These are phyloP conservation scores for Xestia xanthographa DNA, from an alignment of 2,888 invertebrate species.

Conservation along the genomic window DNA sequence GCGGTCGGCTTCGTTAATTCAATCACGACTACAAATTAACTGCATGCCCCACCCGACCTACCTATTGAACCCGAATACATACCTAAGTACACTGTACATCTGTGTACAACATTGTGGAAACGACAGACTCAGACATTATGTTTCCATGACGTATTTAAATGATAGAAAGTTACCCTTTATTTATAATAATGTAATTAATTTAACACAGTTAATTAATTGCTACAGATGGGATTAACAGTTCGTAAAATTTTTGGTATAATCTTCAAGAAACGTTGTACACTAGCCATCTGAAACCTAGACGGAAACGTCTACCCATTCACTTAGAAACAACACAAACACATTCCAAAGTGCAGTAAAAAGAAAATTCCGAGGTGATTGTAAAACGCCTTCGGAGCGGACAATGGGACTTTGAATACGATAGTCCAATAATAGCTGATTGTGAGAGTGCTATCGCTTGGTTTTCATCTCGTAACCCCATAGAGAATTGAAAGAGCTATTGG, in stretches of 20 bases:
- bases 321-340: slow-evolving; percentile 33
- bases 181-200: slow-evolving; percentile 20
- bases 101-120: slow-evolving; percentile 35
- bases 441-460: slow-evolving; percentile 52
- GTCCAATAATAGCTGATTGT: slow-evolving; percentile 62
- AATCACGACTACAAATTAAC: slow-evolving; percentile 85
- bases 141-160: slow-evolving; percentile 33
- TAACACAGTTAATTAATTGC: slow-evolving; percentile 13
- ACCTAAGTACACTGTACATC: slow-evolving; percentile 39
- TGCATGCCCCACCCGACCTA: slow-evolving; percentile 71
- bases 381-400: slow-evolving; percentile 44
- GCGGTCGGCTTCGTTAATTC: slow-evolving; percentile 81
- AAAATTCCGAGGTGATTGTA: slow-evolving; percentile 48
- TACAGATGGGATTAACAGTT: neutral
- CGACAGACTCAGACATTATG: slow-evolving; percentile 39
- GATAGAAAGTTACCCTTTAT: slow-evolving; percentile 35
- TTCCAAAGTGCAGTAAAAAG: slow-evolving; percentile 46
- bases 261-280: neutral
- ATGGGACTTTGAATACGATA: slow-evolving; percentile 59
- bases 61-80: slow-evolving; percentile 70
- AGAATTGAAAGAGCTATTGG: slow-evolving; percentile 56
- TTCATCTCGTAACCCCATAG: slow-evolving; percentile 53
- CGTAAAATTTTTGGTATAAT: neutral
- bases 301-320: neutral
- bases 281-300: neutral